These are phyloP conservation scores for Caenorhabditis remanei DNA, from an alignment of 1,140 invertebrate species.

Conservation along the genomic window DNA sequence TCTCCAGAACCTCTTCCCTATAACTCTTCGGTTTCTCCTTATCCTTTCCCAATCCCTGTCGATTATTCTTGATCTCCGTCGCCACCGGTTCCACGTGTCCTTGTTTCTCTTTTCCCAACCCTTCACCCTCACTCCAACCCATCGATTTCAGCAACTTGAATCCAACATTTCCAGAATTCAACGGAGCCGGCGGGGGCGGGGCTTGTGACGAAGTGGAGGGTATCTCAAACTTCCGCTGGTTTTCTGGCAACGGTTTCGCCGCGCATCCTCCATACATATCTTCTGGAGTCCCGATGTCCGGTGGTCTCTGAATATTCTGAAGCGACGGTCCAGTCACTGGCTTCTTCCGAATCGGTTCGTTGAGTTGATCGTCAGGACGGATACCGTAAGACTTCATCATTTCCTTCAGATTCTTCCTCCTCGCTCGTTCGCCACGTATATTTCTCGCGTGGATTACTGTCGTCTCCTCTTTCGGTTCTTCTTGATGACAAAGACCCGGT, in stretches of 20 bases:
- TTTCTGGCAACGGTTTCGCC: background rate
- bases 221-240: background rate
- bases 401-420: conserved; percentile 49
- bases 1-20: background rate
- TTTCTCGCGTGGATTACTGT: background rate
- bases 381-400: conserved; percentile 49
- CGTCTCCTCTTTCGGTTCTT: background rate
- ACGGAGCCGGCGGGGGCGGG: background rate
- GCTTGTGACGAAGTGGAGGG: background rate
- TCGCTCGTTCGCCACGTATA: conserved; percentile 45
- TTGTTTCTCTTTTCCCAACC: conserved; percentile 90
- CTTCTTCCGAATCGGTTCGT: background rate
- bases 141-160: conserved; percentile 92
- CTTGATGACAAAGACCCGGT: conserved; percentile 52
- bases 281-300: background rate
- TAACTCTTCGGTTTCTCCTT: conserved; percentile 3
- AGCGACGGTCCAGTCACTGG: background rate
- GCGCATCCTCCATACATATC: conserved; percentile 24
- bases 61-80: conserved; percentile 57
- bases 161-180: conserved; percentile 64
- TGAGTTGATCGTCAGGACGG: background rate
- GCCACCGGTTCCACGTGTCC: conserved; percentile 79
- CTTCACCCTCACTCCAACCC: conserved; percentile 96
- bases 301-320: background rate
- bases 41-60: conserved; percentile 57